Evolutionary conservation across 2,113 vertebrate genomes (phyloP).

Genomic region (Chascanopsetta lugubris): DNA sequence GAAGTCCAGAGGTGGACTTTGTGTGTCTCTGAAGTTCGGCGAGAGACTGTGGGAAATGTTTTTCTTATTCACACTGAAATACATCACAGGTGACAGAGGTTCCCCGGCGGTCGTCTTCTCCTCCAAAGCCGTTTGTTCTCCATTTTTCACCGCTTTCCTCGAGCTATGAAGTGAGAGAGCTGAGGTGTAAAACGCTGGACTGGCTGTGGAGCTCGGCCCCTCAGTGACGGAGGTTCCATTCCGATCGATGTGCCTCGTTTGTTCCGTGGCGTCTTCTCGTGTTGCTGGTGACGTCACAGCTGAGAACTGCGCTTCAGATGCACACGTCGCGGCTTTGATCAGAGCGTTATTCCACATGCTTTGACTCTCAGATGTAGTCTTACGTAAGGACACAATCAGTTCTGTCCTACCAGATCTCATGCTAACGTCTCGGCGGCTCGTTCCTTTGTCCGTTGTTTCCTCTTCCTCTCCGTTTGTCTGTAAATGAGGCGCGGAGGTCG

Average conservation of each 20-base stretch:
- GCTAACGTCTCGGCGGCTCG: constrained; percentile 4
- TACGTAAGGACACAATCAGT: constrained; percentile 13
- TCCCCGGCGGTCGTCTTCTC: neutral
- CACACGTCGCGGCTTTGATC: neutral
- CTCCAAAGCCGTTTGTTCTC: constrained; percentile 10
- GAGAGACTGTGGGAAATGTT: constrained; percentile 22
- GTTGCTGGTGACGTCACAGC: constrained; percentile 23
- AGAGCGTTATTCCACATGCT: constrained; percentile 23
- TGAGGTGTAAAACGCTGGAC: constrained; percentile 18
- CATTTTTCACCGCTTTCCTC: constrained; percentile 8
- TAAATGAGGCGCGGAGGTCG: constrained; percentile 30
- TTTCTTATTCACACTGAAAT: constrained; percentile 31
- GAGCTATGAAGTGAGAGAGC: constrained; percentile 4
- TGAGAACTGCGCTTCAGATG: neutral
- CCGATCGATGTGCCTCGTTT: neutral
- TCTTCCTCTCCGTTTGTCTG: constrained; percentile 9
- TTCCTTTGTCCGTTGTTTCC: constrained; percentile 20
- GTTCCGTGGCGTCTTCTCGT: constrained; percentile 13
- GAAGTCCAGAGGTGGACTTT: constrained; percentile 21
- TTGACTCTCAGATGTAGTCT: constrained; percentile 14
- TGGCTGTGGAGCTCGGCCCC: constrained; percentile 9
- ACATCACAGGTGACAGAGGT: constrained; percentile 9
- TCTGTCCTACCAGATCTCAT: neutral
- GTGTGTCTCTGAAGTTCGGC: constrained; percentile 20
- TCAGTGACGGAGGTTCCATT: constrained; percentile 8